Evolutionary conservation across 1,140 invertebrate species (phyloP).

Genomic region (Caenorhabditis elegans): DNA sequence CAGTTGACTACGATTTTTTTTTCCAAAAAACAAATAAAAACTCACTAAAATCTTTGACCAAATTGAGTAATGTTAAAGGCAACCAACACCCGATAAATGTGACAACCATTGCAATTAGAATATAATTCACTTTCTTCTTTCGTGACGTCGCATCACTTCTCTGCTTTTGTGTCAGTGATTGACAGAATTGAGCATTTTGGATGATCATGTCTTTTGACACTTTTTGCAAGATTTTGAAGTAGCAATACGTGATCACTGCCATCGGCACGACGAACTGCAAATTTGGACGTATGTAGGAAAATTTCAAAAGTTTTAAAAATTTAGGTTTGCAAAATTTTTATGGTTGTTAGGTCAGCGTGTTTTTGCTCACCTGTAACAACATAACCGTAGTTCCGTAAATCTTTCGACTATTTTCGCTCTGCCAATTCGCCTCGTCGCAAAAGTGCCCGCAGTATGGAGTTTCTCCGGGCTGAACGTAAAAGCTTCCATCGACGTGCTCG

Average conservation of each 20-base stretch:
- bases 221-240: conserved; percentile 60
- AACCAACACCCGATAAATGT: conserved; percentile 62
- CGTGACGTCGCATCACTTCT: conserved; percentile 60
- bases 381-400: conserved; percentile 62
- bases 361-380: conserved; percentile 58
- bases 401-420: conserved; percentile 54
- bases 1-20: not conserved
- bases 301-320: too few species aligned
- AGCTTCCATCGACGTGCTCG: conserved; percentile 58
- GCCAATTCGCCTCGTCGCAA: conserved; percentile 64
- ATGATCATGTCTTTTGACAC: conserved; percentile 61
- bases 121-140: conserved; percentile 63
- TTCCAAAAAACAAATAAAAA: not conserved
- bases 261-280: conserved; percentile 65
- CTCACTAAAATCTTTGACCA: conserved; percentile 64
- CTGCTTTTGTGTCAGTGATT: conserved; percentile 57
- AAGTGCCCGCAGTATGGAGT: conserved; percentile 62
- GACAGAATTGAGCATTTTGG: conserved; percentile 63
- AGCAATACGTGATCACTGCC: conserved; percentile 64
- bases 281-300: not conserved
- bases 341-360: too few species aligned
- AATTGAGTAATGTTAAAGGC: conserved; percentile 60
- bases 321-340: too few species aligned
- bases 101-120: conserved; percentile 63
- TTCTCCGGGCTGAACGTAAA: conserved; percentile 57